These are phyloP conservation scores for Oncorhynchus kisutch DNA, from an alignment of 2,113 vertebrate species.

Conservation along the genomic window DNA sequence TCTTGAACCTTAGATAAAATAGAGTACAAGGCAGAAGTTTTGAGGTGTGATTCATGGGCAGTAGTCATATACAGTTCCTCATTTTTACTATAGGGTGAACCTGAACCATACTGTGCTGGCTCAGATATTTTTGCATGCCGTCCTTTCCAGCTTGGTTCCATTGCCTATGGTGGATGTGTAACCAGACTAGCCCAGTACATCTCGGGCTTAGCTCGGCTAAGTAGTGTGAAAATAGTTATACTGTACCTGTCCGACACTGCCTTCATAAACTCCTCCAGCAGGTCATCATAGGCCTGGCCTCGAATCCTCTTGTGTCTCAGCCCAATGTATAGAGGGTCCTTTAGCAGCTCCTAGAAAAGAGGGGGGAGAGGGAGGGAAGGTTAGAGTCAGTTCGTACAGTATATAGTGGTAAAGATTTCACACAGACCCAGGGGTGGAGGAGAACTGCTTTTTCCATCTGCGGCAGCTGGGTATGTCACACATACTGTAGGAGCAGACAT, in stretches of 20 bases:
- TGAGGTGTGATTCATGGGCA: too few species aligned
- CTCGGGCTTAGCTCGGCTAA: too few species aligned
- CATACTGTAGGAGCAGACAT: not conserved
- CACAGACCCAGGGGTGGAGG: not conserved
- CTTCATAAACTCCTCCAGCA: conserved; percentile 97
- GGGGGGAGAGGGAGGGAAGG: not conserved
- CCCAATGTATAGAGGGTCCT: conserved; percentile 94
- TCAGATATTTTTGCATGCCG: too few species aligned
- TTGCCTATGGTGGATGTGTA: too few species aligned
- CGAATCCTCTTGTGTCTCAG: conserved; percentile 88
- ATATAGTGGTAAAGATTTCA: not conserved
- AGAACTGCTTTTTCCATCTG: not conserved
- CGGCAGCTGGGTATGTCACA: not conserved
- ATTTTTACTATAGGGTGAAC: too few species aligned
- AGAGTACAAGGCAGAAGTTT: too few species aligned
- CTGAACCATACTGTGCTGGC: too few species aligned
- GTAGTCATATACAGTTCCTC: too few species aligned
- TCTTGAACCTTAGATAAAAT: too few species aligned
- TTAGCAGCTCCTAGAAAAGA: conserved; percentile 78
- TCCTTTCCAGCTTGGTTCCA: too few species aligned
- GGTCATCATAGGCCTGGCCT: conserved; percentile 87
- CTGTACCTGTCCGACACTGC: conserved; percentile 87
- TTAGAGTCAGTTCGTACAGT: not conserved
- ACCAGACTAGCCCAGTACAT: too few species aligned
- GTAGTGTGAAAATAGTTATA: conserved; percentile 3